Conservation (phyloP, 1,140 invertebrate genomes). For the Episyrphus balteatus region DNA sequence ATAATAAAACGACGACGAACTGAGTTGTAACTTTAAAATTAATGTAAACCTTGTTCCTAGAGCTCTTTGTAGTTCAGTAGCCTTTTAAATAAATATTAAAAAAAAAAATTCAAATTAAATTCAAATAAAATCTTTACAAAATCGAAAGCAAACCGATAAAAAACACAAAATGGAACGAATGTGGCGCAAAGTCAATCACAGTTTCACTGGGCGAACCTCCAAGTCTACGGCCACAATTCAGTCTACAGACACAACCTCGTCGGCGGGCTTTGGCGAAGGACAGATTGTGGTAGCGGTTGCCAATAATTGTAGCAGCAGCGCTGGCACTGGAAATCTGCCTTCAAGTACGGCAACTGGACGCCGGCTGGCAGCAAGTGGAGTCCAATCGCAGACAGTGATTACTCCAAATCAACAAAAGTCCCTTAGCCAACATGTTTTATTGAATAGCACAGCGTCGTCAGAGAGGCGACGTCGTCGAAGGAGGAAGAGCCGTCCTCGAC, state of each 20-base stretch:
- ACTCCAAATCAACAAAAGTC: conserved; percentile 17
- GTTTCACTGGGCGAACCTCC: conserved; percentile 19
- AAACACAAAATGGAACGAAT: conserved; percentile 27
- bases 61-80: too few relatives aligned
- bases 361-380: conserved; percentile 26
- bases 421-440: conserved; percentile 31
- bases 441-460: conserved; percentile 29
- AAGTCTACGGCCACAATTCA: conserved; percentile 12
- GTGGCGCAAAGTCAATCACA: conserved; percentile 36
- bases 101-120: too few relatives aligned
- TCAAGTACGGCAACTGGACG: conserved; percentile 29
- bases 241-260: conserved; percentile 27
- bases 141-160: not conserved
- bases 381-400: not conserved
- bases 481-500: conserved; percentile 27
- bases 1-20: too few relatives aligned
- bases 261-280: conserved; percentile 27
- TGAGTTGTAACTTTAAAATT: too few relatives aligned
- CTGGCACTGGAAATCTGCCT: conserved; percentile 3
- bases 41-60: too few relatives aligned
- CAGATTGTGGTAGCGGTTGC: conserved; percentile 27
- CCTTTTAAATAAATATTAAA: too few relatives aligned
- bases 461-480: conserved; percentile 26
- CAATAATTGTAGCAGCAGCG: conserved; percentile 2
- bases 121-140: too few relatives aligned